Evolutionary conservation across 92 coral and sea anemone genomes (phyloP).

Genomic region (Micromussa lordhowensis): DNA sequence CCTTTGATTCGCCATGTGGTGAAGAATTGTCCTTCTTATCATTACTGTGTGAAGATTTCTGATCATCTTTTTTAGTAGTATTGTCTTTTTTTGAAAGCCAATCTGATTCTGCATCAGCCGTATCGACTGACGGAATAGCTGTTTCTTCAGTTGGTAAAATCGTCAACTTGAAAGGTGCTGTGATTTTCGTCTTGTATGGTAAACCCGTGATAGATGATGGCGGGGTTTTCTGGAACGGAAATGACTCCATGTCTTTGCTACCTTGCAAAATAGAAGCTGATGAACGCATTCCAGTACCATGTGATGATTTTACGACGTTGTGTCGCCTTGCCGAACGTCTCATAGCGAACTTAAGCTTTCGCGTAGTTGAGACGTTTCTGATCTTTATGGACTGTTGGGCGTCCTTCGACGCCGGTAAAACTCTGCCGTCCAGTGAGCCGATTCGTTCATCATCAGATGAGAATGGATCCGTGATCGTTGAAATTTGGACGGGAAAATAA

Average conservation of each 20-base stretch:
- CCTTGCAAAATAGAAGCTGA: not conserved
- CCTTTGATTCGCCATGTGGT: not conserved
- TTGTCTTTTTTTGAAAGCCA: not conserved
- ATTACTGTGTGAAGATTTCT: not conserved
- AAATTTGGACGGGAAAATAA: not conserved
- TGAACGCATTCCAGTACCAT: not conserved
- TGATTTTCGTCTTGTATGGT: not conserved
- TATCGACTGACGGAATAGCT: not conserved
- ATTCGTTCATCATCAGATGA: constrained; percentile 4
- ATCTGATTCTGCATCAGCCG: not conserved
- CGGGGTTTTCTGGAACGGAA: not conserved
- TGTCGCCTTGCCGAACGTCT: not conserved
- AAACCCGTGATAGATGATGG: not conserved
- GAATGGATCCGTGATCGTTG: not conserved
- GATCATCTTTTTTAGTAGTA: not conserved
- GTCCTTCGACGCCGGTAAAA: not conserved
- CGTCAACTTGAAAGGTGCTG: not conserved
- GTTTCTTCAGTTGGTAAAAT: constrained; percentile 2
- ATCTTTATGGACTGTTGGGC: not conserved
- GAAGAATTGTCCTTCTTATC: not conserved
- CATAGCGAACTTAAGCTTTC: not conserved
- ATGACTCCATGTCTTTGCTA: not conserved
- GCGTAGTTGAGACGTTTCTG: not conserved
- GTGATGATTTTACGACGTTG: not conserved
- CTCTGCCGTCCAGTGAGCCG: not conserved